Percentiles rank a stretch among this genome's conserved stretches.
Evolutionary conservation across 2,888 invertebrate species (phyloP).

Genomic region (Himalopsyche japonica): DNA sequence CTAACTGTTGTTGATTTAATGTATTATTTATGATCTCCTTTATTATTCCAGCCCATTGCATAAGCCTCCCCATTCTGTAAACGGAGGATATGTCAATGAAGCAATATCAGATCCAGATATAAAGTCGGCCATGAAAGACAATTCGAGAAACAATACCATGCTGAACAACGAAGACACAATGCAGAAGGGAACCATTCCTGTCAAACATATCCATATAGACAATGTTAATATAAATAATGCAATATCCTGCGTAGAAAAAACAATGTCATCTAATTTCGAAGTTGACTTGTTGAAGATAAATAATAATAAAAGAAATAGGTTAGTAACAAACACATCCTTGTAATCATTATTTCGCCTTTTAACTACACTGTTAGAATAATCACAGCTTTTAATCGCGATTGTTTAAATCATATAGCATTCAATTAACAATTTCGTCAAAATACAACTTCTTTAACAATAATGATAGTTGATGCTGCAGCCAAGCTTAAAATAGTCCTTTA

Average conservation of each 20-base stretch:
- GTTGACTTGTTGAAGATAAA: conserved; percentile 45
- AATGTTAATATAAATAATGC: conserved; percentile 42
- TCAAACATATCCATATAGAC: conserved; percentile 41
- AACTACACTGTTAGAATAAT: no score
- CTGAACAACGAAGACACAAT: conserved; percentile 28
- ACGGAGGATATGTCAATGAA: conserved; percentile 81
- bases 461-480: no score
- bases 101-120: conserved; percentile 69
- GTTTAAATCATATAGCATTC: no score
- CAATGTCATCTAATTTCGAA: conserved; percentile 37
- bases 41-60: conserved; percentile 63
- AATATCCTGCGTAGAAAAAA: conserved; percentile 37
- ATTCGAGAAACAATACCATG: conserved; percentile 31
- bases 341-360: no score
- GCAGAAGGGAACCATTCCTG: conserved; percentile 36
- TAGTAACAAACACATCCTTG: neutral
- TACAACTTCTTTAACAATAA: no score
- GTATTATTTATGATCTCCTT: neutral
- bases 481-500: no score
- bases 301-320: conserved; percentile 40
- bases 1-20: neutral
- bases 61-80: conserved; percentile 67
- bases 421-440: no score
- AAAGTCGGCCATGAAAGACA: conserved; percentile 37
- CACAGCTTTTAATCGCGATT: no score